phyloP scores from a whole-genome alignment of 2,797 vertebrate genomes.

The Leptoclinus maculatus region DNA sequence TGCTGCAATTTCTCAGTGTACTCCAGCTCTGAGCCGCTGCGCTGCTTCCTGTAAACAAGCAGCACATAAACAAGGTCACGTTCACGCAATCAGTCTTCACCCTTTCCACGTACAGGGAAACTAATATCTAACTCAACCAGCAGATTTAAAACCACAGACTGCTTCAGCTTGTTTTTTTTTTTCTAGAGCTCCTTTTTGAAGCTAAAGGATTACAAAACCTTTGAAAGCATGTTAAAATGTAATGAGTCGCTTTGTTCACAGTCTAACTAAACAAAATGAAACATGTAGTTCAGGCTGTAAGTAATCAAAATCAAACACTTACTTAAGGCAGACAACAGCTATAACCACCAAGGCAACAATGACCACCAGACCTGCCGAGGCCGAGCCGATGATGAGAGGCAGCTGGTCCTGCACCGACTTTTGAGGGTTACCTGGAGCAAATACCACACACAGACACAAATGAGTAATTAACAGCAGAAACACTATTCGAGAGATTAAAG shows the following conservation, averaged over 20 bases:
- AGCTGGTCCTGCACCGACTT: constrained; percentile 95
- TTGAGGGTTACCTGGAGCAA: constrained; percentile 88
- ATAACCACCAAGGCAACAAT: constrained; percentile 95
- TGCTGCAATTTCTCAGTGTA: constrained; percentile 99
- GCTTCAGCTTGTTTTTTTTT: constrained; percentile 3
- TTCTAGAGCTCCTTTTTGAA: constrained; percentile 28
- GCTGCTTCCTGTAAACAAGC: constrained; percentile 92
- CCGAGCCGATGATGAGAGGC: constrained; percentile 95
- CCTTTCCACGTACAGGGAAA: constrained; percentile 42
- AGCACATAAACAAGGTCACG: constrained; percentile 64
- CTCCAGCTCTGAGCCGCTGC: constrained; percentile 91
- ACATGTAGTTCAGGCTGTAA: constrained; percentile 45
- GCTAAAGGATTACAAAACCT: constrained; percentile 30
- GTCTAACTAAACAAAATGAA: constrained; percentile 60
- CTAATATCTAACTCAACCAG: constrained; percentile 29
- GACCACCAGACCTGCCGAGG: constrained; percentile 92
- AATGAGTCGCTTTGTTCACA: constrained; percentile 67
- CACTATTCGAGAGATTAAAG: constrained; percentile 36
- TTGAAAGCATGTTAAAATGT: constrained; percentile 65
- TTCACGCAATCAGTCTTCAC: constrained; percentile 54
- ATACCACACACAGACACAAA: constrained; percentile 45
- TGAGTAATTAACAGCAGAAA: constrained; percentile 43
- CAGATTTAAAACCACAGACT: constrained; percentile 23
- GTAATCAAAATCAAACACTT: constrained; percentile 76
- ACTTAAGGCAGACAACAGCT: constrained; percentile 97